Conservation (phyloP, 2,113 vertebrate species). For the Eretmochelys imbricata region DNA sequence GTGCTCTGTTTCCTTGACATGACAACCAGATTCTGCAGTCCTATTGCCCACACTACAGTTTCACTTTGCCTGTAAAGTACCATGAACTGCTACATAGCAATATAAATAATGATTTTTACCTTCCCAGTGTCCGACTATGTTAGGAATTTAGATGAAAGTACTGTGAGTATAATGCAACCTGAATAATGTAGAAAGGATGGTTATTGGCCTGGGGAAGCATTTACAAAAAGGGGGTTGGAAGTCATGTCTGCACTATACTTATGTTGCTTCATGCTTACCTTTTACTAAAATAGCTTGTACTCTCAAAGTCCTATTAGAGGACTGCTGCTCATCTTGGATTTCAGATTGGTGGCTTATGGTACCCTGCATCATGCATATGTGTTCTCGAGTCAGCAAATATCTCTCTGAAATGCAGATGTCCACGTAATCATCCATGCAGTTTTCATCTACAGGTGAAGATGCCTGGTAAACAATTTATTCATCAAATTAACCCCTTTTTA, state of each 20-base stretch:
- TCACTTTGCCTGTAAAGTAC: not conserved
- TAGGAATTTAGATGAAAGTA: not conserved
- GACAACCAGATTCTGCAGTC: too few species aligned
- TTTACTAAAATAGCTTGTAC: not conserved
- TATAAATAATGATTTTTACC: too few species aligned
- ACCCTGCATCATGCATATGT: not conserved
- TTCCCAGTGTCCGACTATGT: not conserved
- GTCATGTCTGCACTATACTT: not conserved
- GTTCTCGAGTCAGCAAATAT: not conserved
- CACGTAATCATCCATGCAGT: not conserved
- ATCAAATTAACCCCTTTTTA: not conserved
- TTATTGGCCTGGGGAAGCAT: not conserved
- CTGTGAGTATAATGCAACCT: not conserved
- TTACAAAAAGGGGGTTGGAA: not conserved
- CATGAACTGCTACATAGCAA: too few species aligned
- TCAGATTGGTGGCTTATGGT: not conserved
- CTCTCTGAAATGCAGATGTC: not conserved
- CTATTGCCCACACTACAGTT: too few species aligned
- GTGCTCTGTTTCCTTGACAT: too few species aligned
- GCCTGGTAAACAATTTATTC: not conserved
- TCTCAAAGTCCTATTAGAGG: not conserved
- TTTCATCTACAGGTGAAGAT: not conserved
- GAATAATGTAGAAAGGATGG: not conserved
- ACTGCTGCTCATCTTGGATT: not conserved
- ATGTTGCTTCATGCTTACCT: not conserved